Conservation (phyloP, 2,888 invertebrate genomes). For the Polyommatus icarus region DNA sequence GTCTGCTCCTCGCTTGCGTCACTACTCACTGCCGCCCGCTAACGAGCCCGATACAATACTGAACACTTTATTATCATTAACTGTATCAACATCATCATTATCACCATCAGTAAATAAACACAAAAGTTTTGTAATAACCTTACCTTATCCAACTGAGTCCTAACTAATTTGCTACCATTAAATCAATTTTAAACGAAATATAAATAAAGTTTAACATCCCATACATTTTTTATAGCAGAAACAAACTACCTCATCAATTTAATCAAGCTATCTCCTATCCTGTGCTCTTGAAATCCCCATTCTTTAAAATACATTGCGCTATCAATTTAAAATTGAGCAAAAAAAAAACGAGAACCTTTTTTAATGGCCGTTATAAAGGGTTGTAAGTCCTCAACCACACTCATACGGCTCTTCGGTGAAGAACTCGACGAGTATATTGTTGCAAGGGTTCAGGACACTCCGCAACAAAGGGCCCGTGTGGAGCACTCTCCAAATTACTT, state of each 20-base stretch:
- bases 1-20: constrained; percentile 24
- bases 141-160: too few relatives aligned
- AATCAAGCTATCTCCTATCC: not conserved
- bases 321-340: not conserved
- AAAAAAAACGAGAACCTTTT: constrained; percentile 24
- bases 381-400: constrained; percentile 37
- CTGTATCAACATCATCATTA: not conserved
- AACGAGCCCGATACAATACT: not conserved
- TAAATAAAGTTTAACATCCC: too few relatives aligned
- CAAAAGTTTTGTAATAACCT: too few relatives aligned
- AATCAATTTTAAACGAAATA: too few relatives aligned
- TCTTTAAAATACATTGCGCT: not conserved
- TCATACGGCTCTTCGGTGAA: constrained; percentile 47
- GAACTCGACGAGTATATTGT: constrained; percentile 52
- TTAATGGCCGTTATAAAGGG: constrained; percentile 26
- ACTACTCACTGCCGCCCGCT: too few relatives aligned
- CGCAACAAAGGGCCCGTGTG: constrained; percentile 47
- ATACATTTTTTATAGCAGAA: not conserved
- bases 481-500: constrained; percentile 46
- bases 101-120: not conserved
- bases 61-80: constrained; percentile 12
- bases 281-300: not conserved
- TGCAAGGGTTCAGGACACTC: constrained; percentile 49
- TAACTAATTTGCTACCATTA: too few relatives aligned
- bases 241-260: not conserved